A percentile compares a stretch with the other conserved stretches of the same genome.
Conservation (phyloP, 1,140 invertebrate genomes). For the Wasmannia auropunctata region DNA sequence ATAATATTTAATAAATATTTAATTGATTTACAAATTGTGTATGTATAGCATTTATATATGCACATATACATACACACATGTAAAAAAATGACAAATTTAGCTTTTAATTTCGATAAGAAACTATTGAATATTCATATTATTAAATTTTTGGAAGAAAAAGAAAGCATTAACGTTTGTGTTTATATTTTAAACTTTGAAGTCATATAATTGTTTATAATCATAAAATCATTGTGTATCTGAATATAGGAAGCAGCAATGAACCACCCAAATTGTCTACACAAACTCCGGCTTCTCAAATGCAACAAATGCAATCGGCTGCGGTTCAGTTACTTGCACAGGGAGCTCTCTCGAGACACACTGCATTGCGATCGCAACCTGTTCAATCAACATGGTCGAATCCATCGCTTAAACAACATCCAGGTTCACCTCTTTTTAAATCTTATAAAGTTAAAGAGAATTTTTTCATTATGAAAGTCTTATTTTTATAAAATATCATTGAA, state of each 20-base stretch:
- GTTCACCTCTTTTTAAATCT: constrained; percentile 67
- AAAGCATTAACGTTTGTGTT: neutral
- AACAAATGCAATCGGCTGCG: constrained; percentile 80
- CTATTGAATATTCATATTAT: neutral
- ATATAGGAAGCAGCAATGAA: constrained; percentile 79
- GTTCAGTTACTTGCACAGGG: constrained; percentile 82
- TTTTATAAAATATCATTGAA: neutral
- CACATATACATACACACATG: neutral
- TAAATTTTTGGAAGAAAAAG: neutral
- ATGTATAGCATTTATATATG: neutral
- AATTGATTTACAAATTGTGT: neutral
- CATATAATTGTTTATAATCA: neutral
- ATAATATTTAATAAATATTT: neutral
- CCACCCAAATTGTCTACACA: constrained; percentile 79
- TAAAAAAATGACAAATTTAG: neutral
- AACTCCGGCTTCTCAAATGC: constrained; percentile 80
- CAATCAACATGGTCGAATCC: constrained; percentile 78
- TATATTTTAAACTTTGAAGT: neutral
- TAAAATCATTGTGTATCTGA: constrained; percentile 51
- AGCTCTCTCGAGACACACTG: constrained; percentile 77
- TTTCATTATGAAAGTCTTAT: neutral
- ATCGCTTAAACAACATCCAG: constrained; percentile 81
- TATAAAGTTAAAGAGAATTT: neutral
- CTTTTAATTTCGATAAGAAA: neutral
- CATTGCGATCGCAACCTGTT: constrained; percentile 73